Evolutionary conservation across 2,888 invertebrate genomes (phyloP).

Genomic region (Macroteleia sp.): DNA sequence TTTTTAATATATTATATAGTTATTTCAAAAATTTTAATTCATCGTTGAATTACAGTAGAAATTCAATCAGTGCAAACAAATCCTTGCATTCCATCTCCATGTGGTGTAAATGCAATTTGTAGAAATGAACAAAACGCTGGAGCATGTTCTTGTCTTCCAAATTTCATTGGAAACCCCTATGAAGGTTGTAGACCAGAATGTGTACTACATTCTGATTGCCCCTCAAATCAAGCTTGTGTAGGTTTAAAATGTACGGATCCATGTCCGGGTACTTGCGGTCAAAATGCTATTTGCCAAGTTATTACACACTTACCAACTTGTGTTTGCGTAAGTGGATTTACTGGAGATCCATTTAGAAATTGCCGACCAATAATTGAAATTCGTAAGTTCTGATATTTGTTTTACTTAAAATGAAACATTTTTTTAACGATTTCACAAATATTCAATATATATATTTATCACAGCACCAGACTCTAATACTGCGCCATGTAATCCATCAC

Average conservation of each 20-base stretch:
- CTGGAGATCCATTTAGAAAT: constrained; percentile 90
- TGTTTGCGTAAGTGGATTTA: constrained; percentile 87
- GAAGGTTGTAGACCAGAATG: constrained; percentile 85
- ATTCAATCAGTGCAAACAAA: too few relatives aligned
- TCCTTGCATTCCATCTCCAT: too few relatives aligned
- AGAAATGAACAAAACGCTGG: constrained; percentile 85
- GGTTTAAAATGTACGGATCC: constrained; percentile 84
- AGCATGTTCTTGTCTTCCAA: constrained; percentile 82
- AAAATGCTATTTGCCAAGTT: constrained; percentile 88
- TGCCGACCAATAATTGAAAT: constrained; percentile 81
- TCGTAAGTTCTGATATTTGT: too few relatives aligned
- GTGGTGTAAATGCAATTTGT: constrained; percentile 85
- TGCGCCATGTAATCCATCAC: constrained; percentile 87
- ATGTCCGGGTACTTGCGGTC: constrained; percentile 84
- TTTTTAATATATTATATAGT: too few relatives aligned
- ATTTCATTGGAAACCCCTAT: constrained; percentile 84
- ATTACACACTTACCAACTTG: constrained; percentile 91
- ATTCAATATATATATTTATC: too few relatives aligned
- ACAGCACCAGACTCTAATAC: too few relatives aligned
- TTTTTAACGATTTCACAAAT: constrained; percentile 86
- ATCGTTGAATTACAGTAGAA: too few relatives aligned
- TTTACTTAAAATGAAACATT: too few relatives aligned
- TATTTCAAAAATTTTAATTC: too few relatives aligned
- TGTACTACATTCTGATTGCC: constrained; percentile 84
- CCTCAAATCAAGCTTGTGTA: constrained; percentile 81